Base-by-base conservation (phyloP, 2,888 invertebrate genomes). In the Zaprionus obscuricornis region DNA sequence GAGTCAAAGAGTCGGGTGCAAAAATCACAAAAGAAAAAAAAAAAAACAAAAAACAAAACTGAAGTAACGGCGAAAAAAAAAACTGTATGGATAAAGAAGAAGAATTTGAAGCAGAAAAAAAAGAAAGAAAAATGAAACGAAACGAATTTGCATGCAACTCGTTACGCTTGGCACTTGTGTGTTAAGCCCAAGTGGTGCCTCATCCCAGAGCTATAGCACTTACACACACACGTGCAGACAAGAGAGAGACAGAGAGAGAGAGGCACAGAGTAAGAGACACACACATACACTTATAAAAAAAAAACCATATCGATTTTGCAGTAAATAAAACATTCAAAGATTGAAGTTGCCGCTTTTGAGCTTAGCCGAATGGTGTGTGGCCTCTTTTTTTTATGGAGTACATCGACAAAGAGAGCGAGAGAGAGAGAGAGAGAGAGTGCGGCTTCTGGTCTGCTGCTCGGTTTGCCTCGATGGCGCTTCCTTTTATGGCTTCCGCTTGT, bases 301-400 rank as follows among this genome's bases (percentile, higher is more conserved):
- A 64, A 69, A 70, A 64, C 76, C 86, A 74, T 81, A 81, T 81
- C 81, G 81, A 81, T 81, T 81, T 81, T 85, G 81, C 81, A 79
- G 84, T 78, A 81, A 81, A 81, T 81, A 81, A 81, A 81, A 79
- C 78, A 79, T 79, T 79, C 78, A 79, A 85, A 79, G 85, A 79
- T 79, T 79, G 78, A 79, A 79, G 78, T 79, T 85, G 74, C 83
- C 82, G 78, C 83, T 79, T 79, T 85, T 79, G 74, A 79, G 78
- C 85, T 85, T 79, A 79, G 78, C 72, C 82, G 85, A 79, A 79
- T 79, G 78, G 82, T 82, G 85, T 79, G 83, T 85, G 85, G 65
- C 65, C 65, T 66, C 8, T 14, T 67, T 81, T 77, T 83, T 77
- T 77, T 75, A 82, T 78, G 72, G 76, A 76, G 76, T 76, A 45